Base-by-base conservation (phyloP, 35 echinoderm and acorn worm species). In the Apostichopus parvimensis region DNA sequence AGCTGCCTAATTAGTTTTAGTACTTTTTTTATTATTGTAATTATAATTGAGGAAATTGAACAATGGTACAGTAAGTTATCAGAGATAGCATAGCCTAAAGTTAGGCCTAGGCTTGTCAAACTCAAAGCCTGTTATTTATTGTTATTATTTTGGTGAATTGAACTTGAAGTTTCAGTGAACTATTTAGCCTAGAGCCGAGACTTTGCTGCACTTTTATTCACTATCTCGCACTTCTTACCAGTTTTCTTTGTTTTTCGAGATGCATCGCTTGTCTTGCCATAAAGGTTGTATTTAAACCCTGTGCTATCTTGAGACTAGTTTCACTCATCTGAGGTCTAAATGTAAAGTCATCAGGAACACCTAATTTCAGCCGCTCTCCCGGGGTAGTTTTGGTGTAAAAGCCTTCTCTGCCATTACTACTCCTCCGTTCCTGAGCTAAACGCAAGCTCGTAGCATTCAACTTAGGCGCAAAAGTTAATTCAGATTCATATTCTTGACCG, bases 261-360 rank as follows among this genome's bases (percentile, higher is more conserved):
- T 95, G 96, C 68, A 94, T 61, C 75, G 95, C 96, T 87, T 98
- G 96, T 90, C 96, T 93, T 53, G 92, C 82, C 96, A 98, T 95
- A 57, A 95, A 98, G 21, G 96, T 98, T 83, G 96, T 95, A 57
- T 94, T 94, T 57, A 98, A 79, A 15, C 87, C 77, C 75, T 98
- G 94, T 70, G 94, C 94, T 79, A 98, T 98, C 76, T 93, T 98
- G 9, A 92, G 64, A 87, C 96, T 98, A 5, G 94, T 95, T 59
- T 93, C 91, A 86, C 96, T 98, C 92, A 98, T 95, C 58, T 95
- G 96, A 15, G 96, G 96, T 92, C 92, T 94, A 88, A 98, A 98
- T 18, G 94, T 98, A 83, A 95, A 98, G 34, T 97, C 96, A 56
- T 93, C 71, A 24, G 82, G 72, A 13, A 15, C 70, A 57, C 8